phyloP scores from a whole-genome alignment of 2,888 invertebrate species.

The Venustoraphidia nigricollis region DNA sequence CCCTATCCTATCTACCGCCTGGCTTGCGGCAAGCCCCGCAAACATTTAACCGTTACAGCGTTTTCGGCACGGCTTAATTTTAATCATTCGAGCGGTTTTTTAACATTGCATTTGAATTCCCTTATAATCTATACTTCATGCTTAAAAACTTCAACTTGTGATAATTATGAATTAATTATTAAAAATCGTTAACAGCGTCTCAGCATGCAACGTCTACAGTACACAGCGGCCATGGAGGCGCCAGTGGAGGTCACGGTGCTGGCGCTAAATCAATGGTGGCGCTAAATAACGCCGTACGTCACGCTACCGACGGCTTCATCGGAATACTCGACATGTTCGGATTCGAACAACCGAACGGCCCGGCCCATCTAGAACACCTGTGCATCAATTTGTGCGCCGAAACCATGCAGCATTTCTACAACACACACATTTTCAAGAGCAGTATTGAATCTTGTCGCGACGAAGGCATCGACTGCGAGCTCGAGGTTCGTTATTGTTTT shows the following conservation, averaged over 20 bases:
- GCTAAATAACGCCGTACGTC: constrained; percentile 79
- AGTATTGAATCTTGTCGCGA: constrained; percentile 87
- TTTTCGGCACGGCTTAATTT: too few species aligned
- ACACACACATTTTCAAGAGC: constrained; percentile 90
- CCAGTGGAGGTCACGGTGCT: constrained; percentile 47
- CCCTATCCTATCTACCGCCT: too few species aligned
- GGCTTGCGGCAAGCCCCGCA: too few species aligned
- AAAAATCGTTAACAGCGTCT: neutral
- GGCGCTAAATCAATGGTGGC: constrained; percentile 86
- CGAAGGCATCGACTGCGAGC: constrained; percentile 79
- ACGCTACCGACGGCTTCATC: constrained; percentile 89
- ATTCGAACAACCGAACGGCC: constrained; percentile 75
- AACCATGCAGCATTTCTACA: constrained; percentile 96
- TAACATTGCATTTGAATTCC: too few species aligned
- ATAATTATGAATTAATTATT: too few species aligned
- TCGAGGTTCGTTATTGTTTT: constrained; percentile 32
- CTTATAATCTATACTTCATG: too few species aligned
- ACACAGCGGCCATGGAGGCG: constrained; percentile 52
- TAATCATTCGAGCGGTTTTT: too few species aligned
- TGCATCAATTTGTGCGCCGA: constrained; percentile 93
- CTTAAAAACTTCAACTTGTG: too few species aligned
- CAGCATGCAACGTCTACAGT: constrained; percentile 67
- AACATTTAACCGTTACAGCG: too few species aligned
- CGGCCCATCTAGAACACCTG: constrained; percentile 79
- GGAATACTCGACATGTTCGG: constrained; percentile 95